These are phyloP conservation scores for Ondatra zibethicus DNA, from an alignment of 2,113 vertebrate species.

Conservation along the genomic window DNA sequence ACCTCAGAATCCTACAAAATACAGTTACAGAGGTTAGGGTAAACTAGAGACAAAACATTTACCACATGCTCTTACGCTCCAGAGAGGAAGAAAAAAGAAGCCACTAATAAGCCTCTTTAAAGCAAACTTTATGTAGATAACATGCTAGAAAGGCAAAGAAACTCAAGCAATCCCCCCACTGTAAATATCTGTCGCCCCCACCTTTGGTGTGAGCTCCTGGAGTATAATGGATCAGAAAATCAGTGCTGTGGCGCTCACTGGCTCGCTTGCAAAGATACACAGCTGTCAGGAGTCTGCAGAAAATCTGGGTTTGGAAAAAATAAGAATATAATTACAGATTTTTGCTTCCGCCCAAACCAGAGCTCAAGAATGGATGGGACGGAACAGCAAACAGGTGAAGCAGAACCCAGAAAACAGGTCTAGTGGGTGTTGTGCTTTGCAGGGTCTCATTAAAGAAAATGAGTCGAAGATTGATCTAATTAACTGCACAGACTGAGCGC, in stretches of 20 bases:
- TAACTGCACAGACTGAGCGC: conserved; percentile 68
- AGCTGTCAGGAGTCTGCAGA: not conserved
- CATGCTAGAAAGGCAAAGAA: conserved; percentile 57
- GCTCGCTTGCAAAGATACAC: not conserved
- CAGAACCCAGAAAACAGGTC: conserved; percentile 71
- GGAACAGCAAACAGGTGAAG: not conserved
- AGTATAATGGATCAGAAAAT: not conserved
- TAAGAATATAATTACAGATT: not conserved
- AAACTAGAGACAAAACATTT: conserved; percentile 63
- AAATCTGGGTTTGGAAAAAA: not conserved
- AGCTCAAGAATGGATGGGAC: conserved; percentile 22
- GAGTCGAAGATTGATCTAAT: conserved; percentile 81
- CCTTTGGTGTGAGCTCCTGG: not conserved
- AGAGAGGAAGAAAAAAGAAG: conserved; percentile 76
- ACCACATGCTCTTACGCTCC: conserved; percentile 69
- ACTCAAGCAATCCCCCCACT: conserved; percentile 13
- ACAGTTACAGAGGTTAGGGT: conserved; percentile 76
- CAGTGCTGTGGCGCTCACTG: accelerated
- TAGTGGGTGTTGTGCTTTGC: not conserved
- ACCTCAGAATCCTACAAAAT: conserved; percentile 79
- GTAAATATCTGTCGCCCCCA: not conserved
- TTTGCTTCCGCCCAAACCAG: not conserved
- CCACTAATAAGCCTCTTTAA: conserved; percentile 77
- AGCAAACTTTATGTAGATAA: conserved; percentile 74
- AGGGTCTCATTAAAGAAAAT: conserved; percentile 78